phyloP scores from a whole-genome alignment of 2,888 invertebrate species.

The Thyatira batis region DNA sequence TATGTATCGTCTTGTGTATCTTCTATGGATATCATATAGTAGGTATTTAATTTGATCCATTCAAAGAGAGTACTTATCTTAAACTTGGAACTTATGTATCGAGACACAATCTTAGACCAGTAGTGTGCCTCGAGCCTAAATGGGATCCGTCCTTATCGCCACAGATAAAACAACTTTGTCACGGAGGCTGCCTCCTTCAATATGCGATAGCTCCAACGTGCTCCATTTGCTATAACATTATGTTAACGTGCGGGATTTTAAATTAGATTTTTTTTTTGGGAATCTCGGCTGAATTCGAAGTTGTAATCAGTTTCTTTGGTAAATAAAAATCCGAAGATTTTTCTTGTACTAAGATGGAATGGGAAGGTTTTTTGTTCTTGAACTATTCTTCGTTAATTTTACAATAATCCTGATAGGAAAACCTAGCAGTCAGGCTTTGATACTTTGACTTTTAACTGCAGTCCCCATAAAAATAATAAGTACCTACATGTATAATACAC shows the following conservation, averaged over 20 bases:
- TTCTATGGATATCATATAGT: no score
- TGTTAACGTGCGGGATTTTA: constrained; percentile 64
- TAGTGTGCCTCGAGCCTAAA: constrained; percentile 15
- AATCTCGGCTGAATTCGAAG: constrained; percentile 4
- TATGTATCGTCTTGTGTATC: no score
- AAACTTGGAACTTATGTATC: no score
- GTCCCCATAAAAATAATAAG: not conserved
- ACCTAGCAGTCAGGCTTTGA: no score
- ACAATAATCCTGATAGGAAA: no score
- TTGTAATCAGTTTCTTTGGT: not conserved
- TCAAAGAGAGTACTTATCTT: no score
- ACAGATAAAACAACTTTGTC: constrained; percentile 76
- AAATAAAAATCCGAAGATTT: constrained; percentile 4
- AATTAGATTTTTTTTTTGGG: constrained; percentile 46
- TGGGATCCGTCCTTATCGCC: constrained; percentile 53
- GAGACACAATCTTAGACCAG: no score
- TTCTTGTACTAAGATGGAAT: constrained; percentile 4
- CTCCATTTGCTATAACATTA: constrained; percentile 70
- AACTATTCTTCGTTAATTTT: no score
- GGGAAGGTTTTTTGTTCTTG: no score
- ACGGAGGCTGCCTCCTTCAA: constrained; percentile 58
- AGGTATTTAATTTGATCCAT: no score
- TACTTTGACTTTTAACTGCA: no score
- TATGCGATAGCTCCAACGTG: constrained; percentile 56
- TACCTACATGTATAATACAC: no score